A percentile compares a stretch with the other conserved stretches of the same genome.
Conservation (phyloP, 1,140 invertebrate species). For the Bombus vancouverensis region DNA sequence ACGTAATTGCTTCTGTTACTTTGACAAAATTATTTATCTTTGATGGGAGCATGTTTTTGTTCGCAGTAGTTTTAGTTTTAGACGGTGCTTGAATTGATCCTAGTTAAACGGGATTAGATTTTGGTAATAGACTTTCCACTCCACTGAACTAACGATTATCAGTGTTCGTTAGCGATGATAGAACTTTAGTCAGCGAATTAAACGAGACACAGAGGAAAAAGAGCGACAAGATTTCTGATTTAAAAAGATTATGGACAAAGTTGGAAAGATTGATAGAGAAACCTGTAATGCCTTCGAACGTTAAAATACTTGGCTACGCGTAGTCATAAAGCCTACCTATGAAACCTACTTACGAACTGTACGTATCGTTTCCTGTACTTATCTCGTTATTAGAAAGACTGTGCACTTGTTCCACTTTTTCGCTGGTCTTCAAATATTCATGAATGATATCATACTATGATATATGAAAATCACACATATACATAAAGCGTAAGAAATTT, state of each 20-base stretch:
- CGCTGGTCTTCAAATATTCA: background rate
- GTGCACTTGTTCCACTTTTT: background rate
- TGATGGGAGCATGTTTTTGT: background rate
- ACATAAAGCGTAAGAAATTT: background rate
- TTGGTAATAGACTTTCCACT: background rate
- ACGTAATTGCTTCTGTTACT: background rate
- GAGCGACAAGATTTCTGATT: background rate
- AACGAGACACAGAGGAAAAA: background rate
- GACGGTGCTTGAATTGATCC: background rate
- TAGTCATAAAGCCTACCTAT: background rate
- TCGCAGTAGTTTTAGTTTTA: background rate
- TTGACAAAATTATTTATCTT: background rate
- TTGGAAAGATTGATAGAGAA: no score
- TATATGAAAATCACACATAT: no score
- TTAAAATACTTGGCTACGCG: no score
- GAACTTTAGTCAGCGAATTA: background rate
- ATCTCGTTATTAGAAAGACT: background rate
- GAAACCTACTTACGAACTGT: background rate
- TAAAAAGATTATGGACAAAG: no score
- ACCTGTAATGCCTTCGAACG: no score
- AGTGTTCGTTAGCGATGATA: background rate
- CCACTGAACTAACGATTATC: background rate
- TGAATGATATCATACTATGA: background rate
- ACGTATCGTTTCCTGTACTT: background rate
- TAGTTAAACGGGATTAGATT: background rate